Conservation (phyloP, 2,113 vertebrate species). For the Anolis carolinensis region DNA sequence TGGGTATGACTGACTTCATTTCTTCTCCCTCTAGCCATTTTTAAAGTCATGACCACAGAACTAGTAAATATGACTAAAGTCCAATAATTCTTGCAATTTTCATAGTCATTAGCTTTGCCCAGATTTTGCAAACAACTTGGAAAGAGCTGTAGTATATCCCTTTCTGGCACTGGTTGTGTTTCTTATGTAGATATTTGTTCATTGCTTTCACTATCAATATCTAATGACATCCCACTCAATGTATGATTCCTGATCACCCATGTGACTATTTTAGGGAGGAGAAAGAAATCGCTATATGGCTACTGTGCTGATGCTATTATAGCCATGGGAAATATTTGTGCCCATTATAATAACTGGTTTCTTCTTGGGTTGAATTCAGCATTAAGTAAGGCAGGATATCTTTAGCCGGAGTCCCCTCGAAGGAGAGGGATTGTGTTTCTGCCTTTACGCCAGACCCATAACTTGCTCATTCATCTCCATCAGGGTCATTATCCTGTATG, state of each 20-base stretch:
- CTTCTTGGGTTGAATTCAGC: neutral
- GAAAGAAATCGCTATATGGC: neutral
- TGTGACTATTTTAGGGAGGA: neutral
- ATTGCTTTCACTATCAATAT: neutral
- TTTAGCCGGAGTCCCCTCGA: neutral
- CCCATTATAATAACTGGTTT: neutral
- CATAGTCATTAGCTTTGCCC: neutral
- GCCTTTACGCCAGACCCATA: fast-evolving
- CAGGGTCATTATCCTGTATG: neutral
- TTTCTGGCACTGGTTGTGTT: neutral
- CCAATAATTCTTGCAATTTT: neutral
- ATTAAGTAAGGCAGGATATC: neutral
- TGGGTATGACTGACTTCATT: neutral
- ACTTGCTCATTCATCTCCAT: neutral
- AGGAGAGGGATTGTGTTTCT: neutral
- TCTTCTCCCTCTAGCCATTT: neutral
- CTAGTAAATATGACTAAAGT: neutral
- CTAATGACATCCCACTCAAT: neutral
- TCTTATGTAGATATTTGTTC: neutral
- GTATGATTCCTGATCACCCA: neutral
- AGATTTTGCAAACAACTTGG: neutral
- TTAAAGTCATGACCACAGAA: neutral
- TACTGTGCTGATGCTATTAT: neutral
- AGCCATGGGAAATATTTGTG: neutral
- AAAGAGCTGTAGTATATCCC: neutral